phyloP scores from a whole-genome alignment of 2,113 vertebrate species.

The Tapirus terrestris region DNA sequence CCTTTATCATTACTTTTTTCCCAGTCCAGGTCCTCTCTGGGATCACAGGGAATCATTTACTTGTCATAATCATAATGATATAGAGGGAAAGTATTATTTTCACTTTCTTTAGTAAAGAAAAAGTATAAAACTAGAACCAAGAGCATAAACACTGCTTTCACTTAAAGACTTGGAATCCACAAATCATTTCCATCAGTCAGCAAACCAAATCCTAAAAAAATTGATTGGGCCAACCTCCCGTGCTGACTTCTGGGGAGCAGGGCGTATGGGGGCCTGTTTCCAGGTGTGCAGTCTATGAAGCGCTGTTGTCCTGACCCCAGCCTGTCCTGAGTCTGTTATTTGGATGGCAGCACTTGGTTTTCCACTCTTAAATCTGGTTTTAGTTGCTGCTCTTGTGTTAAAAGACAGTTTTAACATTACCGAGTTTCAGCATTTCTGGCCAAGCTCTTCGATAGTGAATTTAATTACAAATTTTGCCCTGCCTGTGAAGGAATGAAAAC shows the following conservation, averaged over 20 bases:
- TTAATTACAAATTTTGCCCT: neutral
- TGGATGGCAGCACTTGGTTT: neutral
- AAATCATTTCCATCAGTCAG: neutral
- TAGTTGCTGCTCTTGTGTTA: neutral
- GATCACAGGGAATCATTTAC: neutral
- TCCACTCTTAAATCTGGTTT: neutral
- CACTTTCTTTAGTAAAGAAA: neutral
- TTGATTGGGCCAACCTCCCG: fast-evolving
- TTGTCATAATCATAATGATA: too few relatives aligned
- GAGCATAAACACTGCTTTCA: neutral
- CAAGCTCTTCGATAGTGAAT: neutral
- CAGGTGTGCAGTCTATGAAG: fast-evolving
- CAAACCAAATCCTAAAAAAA: neutral
- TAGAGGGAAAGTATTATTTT: neutral
- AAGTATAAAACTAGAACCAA: neutral
- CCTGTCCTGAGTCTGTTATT: fast-evolving
- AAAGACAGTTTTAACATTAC: neutral
- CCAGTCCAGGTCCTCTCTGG: too few relatives aligned
- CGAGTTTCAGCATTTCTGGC: neutral
- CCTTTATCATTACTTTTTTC: too few relatives aligned
- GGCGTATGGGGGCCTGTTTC: fast-evolving
- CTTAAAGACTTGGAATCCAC: neutral
- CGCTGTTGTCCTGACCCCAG: fast-evolving
- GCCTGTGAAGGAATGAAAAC: neutral
- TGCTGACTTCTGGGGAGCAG: neutral